Evolutionary conservation across 2,888 invertebrate species (phyloP), one percentile per base, ranked within the genome.

Genomic region (Copidosoma aretas): DNA sequence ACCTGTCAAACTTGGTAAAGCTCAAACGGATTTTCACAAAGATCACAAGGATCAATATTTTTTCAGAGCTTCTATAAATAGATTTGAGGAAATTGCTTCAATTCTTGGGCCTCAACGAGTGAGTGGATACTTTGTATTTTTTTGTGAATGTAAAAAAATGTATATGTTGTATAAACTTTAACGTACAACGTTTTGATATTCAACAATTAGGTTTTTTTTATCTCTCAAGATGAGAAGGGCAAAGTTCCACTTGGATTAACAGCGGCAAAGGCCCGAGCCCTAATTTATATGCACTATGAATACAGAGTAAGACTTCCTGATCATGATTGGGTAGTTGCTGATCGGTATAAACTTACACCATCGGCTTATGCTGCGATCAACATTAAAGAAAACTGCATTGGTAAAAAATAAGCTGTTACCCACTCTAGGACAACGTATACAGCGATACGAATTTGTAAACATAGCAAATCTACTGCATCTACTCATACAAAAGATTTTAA

Each of bases 401-500:
- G 80, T 61, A 64, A 72, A 64, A 73, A 74, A 67, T 65, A 80
- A 76, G 80, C 80, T 51, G 80, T 83, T 41, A 66, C 75, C 52
- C 82, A 81, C 69, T 78, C 77, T 67, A 84, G 84, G n/a, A 84
- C 84, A 60, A 84, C 83, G 64, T 58, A 39, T 39, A 14, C 41
- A 15, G 78, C 82, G 5, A 77, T 81, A 24, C 49, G 79, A 22
- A 73, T 71, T 54, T 78, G 75, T 1, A 81, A 79, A 65, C 78
- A 78, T 57, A 67, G 60, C 46, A 72, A 71, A 21, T 75, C 75
- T 25, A 76, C 75, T n/a, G 79, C 81, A 25, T 67, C 60, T 22
- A 70, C 74, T 17, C 80, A 80, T 73, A 74, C 57, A 10, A 25
- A 51, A 12, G 70, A 72, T 43, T 53, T 67, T 32, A 15, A 60